Evolutionary conservation across 2,113 vertebrate genomes (phyloP).

Genomic region (Rhynchopsitta pachyrhyncha): DNA sequence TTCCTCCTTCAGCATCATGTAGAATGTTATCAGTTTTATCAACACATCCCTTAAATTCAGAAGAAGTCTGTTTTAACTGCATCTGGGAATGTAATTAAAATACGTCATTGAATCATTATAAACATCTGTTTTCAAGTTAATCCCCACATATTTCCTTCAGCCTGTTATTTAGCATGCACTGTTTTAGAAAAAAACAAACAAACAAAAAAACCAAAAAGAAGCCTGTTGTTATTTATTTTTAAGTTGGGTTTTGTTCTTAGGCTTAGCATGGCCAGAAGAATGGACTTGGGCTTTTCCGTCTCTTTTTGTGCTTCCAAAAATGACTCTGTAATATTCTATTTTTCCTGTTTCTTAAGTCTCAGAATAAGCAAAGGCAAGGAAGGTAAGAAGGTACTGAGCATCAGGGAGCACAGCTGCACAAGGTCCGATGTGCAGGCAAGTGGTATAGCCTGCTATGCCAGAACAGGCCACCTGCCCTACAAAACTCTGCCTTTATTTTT

Average conservation of each 20-base stretch:
- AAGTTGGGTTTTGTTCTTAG: constrained; percentile 11
- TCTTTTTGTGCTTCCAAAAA: background rate
- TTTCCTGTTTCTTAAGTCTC: background rate
- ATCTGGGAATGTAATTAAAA: constrained; percentile 54
- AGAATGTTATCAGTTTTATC: constrained; percentile 61
- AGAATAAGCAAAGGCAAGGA: background rate
- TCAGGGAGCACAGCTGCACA: background rate
- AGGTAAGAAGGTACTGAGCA: background rate
- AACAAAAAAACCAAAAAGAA: background rate
- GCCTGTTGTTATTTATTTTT: background rate
- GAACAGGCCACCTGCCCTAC: background rate
- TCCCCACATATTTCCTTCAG: constrained; percentile 9
- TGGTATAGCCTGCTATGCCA: background rate
- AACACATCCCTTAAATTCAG: constrained; percentile 52
- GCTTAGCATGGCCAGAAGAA: constrained; percentile 24
- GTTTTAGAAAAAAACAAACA: background rate
- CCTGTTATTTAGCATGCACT: constrained; percentile 15
- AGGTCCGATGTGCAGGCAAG: background rate
- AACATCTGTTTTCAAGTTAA: constrained; percentile 59
- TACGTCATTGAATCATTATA: background rate
- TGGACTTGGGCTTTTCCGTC: background rate
- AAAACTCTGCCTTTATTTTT: background rate
- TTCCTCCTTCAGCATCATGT: constrained; percentile 29
- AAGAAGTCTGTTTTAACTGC: constrained; percentile 30
- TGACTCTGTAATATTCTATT: background rate